These are phyloP conservation scores for Flexamia atlantica DNA, from an alignment of 2,888 invertebrate species.

Conservation along the genomic window DNA sequence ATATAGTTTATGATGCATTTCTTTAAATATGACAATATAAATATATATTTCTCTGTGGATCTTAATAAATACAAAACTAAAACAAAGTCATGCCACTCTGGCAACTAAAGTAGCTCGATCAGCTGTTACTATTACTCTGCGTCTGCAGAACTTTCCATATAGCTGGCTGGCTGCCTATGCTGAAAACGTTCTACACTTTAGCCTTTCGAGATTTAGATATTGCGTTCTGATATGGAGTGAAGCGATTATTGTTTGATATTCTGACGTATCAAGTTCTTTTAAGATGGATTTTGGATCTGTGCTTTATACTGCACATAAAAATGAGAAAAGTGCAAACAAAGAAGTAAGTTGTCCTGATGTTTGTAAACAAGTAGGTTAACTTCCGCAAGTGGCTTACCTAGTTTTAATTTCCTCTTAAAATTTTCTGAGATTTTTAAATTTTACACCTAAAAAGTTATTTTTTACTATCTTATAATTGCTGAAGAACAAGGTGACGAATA, in stretches of 20 bases:
- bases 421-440: no score
- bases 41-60: no score
- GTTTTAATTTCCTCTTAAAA: no score
- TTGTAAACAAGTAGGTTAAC: not conserved
- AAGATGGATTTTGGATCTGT: constrained; percentile 81
- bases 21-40: no score
- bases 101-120: not conserved
- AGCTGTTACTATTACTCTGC: not conserved
- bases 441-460: no score
- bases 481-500: no score
- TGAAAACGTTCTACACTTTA: not conserved
- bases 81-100: constrained; percentile 28
- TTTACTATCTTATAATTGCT: no score
- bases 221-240: not conserved
- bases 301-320: constrained; percentile 80
- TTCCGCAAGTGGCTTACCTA: no score
- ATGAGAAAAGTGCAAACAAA: constrained; percentile 74
- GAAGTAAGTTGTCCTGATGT: constrained; percentile 71
- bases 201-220: not conserved
- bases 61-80: no score
- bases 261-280: not conserved
- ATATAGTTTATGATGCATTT: no score
- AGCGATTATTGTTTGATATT: not conserved
- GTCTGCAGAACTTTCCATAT: constrained; percentile 11
- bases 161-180: no score